These are phyloP conservation scores for Marasmarcha lunaedactyla DNA, from an alignment of 2,888 invertebrate species.

Conservation along the genomic window DNA sequence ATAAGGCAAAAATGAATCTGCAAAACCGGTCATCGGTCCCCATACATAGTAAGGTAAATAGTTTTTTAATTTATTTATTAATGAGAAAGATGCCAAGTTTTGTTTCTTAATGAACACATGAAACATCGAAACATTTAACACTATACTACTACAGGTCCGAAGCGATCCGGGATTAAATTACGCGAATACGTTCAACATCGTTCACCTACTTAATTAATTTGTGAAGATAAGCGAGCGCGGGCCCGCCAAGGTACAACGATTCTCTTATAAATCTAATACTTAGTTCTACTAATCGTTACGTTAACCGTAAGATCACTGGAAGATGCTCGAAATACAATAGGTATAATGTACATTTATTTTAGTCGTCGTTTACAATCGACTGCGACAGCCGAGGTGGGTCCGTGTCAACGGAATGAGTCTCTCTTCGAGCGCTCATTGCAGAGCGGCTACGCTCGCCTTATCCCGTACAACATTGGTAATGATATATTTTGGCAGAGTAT, in stretches of 20 bases:
- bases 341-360: conserved; percentile 38
- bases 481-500: conserved; percentile 71
- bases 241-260: conserved; percentile 56
- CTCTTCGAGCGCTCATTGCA: not conserved
- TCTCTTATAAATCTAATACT: conserved; percentile 45
- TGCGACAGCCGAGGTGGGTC: conserved; percentile 26
- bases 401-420: not conserved
- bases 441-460: conserved; percentile 13
- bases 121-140: conserved; percentile 55
- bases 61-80: conserved; percentile 13
- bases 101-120: conserved; percentile 63
- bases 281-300: conserved; percentile 49
- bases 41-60: conserved; percentile 39
- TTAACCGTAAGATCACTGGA: conserved; percentile 62
- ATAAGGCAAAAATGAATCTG: conserved; percentile 50
- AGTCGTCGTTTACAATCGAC: conserved; percentile 34
- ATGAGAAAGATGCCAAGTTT: conserved; percentile 46
- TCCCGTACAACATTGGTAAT: conserved; percentile 55
- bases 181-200: conserved; percentile 25
- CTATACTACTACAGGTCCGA: conserved; percentile 52
- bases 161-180: conserved; percentile 44
- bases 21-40: conserved; percentile 42
- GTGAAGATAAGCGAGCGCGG: conserved; percentile 53
- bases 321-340: conserved; percentile 54
- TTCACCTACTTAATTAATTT: conserved; percentile 55